A percentile compares a stretch with the other conserved stretches of the same genome.
Evolutionary conservation across 2,888 invertebrate species (phyloP).

Genomic region (Fabriciana adippe): DNA sequence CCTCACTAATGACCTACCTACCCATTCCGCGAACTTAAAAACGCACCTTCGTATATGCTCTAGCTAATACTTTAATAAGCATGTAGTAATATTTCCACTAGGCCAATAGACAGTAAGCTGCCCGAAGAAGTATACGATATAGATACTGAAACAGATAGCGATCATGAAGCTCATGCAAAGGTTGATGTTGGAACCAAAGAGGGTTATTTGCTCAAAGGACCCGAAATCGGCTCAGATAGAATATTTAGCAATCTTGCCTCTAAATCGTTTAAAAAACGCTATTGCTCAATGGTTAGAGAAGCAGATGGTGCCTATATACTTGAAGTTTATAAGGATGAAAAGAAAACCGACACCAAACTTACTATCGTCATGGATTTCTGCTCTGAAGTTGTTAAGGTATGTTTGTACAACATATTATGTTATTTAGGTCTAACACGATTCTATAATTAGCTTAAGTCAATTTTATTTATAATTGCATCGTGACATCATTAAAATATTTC

Average conservation of each 20-base stretch:
- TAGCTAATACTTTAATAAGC: too few species aligned
- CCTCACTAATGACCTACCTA: too few species aligned
- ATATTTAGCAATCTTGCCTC: conserved; percentile 96
- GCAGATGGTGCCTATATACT: conserved; percentile 95
- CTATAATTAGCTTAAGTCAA: not conserved
- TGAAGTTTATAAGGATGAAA: conserved; percentile 96
- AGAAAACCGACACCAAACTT: conserved; percentile 94
- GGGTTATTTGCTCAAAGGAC: conserved; percentile 95
- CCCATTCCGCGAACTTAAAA: too few species aligned
- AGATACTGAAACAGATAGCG: conserved; percentile 92
- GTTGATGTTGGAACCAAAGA: conserved; percentile 92
- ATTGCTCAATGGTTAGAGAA: conserved; percentile 94
- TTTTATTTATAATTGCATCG: too few species aligned
- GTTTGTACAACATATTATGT: conserved; percentile 29
- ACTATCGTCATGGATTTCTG: conserved; percentile 97
- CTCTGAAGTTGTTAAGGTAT: conserved; percentile 91
- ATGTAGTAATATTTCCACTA: conserved; percentile 38
- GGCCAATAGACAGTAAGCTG: conserved; percentile 66
- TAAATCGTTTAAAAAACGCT: conserved; percentile 94
- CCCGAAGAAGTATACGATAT: conserved; percentile 94
- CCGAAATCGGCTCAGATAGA: conserved; percentile 93
- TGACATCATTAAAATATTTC: too few species aligned
- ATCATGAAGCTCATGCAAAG: conserved; percentile 87
- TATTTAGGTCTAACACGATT: not conserved
- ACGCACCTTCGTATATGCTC: too few species aligned